phyloP scores from a whole-genome alignment of 2,113 vertebrate genomes.

The Cynoglossus semilaevis region DNA sequence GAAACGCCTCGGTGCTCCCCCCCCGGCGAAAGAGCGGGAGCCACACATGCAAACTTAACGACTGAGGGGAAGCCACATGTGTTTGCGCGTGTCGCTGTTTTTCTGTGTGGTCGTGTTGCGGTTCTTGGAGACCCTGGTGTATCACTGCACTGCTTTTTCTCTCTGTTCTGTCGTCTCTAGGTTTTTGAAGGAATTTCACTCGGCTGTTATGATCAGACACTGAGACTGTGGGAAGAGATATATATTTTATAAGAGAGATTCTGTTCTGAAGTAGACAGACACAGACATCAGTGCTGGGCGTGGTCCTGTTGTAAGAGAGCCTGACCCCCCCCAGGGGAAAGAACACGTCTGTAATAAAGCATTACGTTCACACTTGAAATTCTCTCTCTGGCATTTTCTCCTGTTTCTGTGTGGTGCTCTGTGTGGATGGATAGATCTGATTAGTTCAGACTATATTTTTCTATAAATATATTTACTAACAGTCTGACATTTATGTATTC shows the following conservation, averaged over 20 bases:
- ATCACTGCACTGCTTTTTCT: not conserved
- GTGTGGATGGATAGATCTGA: too few species aligned
- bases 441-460: too few species aligned
- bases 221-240: not conserved
- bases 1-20: not conserved
- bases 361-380: not conserved
- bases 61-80: not conserved
- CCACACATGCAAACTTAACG: not conserved
- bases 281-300: conserved; percentile 25
- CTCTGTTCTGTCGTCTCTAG: too few species aligned
- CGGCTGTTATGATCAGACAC: too few species aligned
- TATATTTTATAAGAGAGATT: not conserved
- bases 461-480: too few species aligned
- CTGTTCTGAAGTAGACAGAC: not conserved
- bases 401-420: too few species aligned
- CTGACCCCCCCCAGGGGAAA: not conserved
- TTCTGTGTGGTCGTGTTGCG: not conserved
- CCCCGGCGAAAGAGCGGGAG: not conserved
- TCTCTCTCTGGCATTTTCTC: not conserved
- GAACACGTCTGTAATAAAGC: not conserved
- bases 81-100: not conserved
- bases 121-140: not conserved
- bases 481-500: too few species aligned
- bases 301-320: conserved; percentile 1
- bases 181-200: too few species aligned